These are phyloP conservation scores for Mamestra brassicae DNA, from an alignment of 2,888 invertebrate genomes.

Conservation along the genomic window DNA sequence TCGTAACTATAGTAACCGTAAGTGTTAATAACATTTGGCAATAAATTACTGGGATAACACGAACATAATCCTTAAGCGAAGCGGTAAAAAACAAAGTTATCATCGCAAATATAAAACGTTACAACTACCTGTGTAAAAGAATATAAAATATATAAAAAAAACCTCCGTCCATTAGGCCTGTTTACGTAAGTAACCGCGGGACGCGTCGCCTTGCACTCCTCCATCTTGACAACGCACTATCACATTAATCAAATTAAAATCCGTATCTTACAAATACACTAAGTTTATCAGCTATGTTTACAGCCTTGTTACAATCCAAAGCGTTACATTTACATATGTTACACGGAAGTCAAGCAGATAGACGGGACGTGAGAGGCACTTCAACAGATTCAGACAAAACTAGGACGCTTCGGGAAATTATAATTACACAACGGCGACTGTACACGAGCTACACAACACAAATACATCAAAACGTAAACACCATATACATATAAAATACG, in stretches of 20 bases:
- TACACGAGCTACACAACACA: slow-evolving; percentile 77
- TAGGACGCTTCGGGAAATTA: slow-evolving; percentile 72
- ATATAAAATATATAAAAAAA: slow-evolving; percentile 83
- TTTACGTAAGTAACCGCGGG: slow-evolving; percentile 63
- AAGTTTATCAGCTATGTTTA: slow-evolving; percentile 80
- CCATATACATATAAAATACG: slow-evolving; percentile 84
- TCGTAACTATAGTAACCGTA: slow-evolving; percentile 75
- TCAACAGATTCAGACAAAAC: slow-evolving; percentile 80
- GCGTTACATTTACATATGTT: slow-evolving; percentile 87
- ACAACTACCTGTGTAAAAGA: slow-evolving; percentile 81
- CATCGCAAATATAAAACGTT: slow-evolving; percentile 77
- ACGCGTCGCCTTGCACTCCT: slow-evolving; percentile 47
- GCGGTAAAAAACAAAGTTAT: slow-evolving; percentile 81
- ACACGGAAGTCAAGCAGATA: slow-evolving; percentile 84
- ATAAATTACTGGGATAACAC: slow-evolving; percentile 90
- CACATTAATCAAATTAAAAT: slow-evolving; percentile 78
- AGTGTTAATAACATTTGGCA: slow-evolving; percentile 90
- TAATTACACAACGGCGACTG: slow-evolving; percentile 76
- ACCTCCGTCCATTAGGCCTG: slow-evolving; percentile 78
- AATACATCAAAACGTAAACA: slow-evolving; percentile 75
- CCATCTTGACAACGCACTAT: slow-evolving; percentile 72
- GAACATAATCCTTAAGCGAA: slow-evolving; percentile 85
- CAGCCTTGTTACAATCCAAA: slow-evolving; percentile 84
- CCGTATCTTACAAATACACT: slow-evolving; percentile 79
- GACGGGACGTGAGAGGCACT: slow-evolving; percentile 88